A percentile compares a stretch with the other conserved stretches of the same genome.
Evolutionary conservation across 2,113 vertebrate species (phyloP).

Genomic region (Podiceps cristatus): DNA sequence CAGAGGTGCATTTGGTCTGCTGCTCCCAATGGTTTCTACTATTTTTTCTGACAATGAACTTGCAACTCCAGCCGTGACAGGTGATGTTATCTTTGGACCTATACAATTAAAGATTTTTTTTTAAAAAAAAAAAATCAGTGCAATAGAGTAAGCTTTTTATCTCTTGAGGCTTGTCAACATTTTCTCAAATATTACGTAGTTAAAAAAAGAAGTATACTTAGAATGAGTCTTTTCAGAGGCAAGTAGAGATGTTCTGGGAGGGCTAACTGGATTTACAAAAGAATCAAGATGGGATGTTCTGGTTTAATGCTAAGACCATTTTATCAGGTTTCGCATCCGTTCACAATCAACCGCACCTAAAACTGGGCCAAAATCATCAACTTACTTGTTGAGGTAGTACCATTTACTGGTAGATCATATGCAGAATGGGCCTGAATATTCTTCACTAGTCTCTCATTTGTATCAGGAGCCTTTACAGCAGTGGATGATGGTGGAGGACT

Average conservation of each 20-base stretch:
- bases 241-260: neutral
- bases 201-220: neutral
- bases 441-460: constrained; percentile 76
- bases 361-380: neutral
- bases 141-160: neutral
- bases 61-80: constrained; percentile 76
- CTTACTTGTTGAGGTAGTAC: constrained; percentile 75
- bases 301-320: neutral
- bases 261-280: neutral
- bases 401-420: constrained; percentile 76
- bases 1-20: constrained; percentile 83
- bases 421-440: constrained; percentile 76
- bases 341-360: neutral
- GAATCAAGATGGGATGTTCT: neutral
- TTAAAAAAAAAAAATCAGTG: neutral
- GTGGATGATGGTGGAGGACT: constrained; percentile 48
- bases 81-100: constrained; percentile 76
- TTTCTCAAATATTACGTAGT: neutral
- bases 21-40: constrained; percentile 81
- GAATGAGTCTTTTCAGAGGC: neutral
- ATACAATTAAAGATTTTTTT: neutral
- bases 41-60: constrained; percentile 87
- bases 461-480: constrained; percentile 78
- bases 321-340: neutral
- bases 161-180: neutral